These are phyloP conservation scores for Enoplolaimus lenunculus DNA, from an alignment of 2,888 invertebrate genomes.

Conservation along the genomic window DNA sequence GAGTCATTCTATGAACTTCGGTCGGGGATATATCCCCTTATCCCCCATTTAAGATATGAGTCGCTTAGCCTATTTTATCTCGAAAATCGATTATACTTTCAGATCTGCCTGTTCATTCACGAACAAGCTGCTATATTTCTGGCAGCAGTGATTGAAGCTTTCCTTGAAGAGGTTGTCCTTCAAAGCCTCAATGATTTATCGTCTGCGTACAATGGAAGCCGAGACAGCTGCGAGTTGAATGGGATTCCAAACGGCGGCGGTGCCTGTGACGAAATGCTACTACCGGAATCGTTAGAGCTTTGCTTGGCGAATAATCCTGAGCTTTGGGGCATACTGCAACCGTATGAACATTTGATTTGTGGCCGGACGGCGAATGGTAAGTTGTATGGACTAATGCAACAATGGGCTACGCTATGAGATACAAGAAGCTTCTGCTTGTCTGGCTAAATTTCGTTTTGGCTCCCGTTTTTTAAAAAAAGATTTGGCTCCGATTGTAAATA, in stretches of 20 bases:
- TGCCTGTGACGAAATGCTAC: slow-evolving; percentile 51
- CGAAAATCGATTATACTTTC: no score
- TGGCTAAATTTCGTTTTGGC: no score
- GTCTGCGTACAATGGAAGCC: neutral
- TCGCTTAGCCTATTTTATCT: no score
- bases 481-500: no score
- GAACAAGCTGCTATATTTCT: slow-evolving; percentile 78
- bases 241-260: no score
- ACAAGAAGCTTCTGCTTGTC: no score
- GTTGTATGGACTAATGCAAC: no score
- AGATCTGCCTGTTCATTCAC: slow-evolving; percentile 53
- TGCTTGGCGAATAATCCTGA: slow-evolving; percentile 72
- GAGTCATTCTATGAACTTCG: no score
- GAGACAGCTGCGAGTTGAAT: neutral
- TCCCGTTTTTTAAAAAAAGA: no score
- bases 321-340: slow-evolving; percentile 74
- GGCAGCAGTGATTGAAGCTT: slow-evolving; percentile 72
- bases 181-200: slow-evolving; percentile 52
- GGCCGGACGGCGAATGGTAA: slow-evolving; percentile 70
- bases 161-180: slow-evolving; percentile 67
- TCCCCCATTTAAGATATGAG: no score
- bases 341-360: slow-evolving; percentile 74
- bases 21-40: no score
- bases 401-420: no score
- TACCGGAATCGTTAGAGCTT: slow-evolving; percentile 64